Conservation (phyloP, 2,797 vertebrate genomes). For the Potorous gilbertii region DNA sequence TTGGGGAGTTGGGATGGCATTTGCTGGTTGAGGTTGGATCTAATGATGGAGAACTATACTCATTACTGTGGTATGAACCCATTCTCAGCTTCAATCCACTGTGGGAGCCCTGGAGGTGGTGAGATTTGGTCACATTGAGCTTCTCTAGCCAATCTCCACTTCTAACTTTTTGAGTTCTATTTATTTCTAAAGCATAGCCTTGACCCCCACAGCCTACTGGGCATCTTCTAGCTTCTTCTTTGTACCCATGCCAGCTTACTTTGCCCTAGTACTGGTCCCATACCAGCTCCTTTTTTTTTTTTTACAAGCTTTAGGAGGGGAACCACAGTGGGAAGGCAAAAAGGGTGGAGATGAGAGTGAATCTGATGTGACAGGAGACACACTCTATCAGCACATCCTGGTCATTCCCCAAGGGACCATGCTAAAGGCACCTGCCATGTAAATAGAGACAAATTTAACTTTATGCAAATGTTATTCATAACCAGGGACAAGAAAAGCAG, state of each 20-base stretch:
- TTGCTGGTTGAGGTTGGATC: background rate
- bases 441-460: conserved; percentile 75
- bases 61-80: background rate
- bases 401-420: conserved; percentile 28
- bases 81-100: background rate
- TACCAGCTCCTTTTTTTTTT: background rate
- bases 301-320: background rate
- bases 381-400: conserved; percentile 70
- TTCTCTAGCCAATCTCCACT: background rate
- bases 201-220: background rate
- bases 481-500: background rate
- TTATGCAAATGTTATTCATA: conserved; percentile 59
- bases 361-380: conserved; percentile 68
- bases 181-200: background rate
- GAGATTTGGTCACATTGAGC: background rate
- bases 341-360: background rate
- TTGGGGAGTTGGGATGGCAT: background rate
- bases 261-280: background rate
- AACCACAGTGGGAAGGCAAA: background rate
- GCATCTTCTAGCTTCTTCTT: background rate
- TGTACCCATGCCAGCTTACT: background rate
- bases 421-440: conserved; percentile 28
- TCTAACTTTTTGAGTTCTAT: background rate
- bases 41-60: too few relatives aligned
- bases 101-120: background rate